A percentile compares a stretch with the other conserved stretches of the same genome.
These are phyloP conservation scores for Artemia sinica DNA, from an alignment of 2,888 invertebrate species.

Conservation along the genomic window DNA sequence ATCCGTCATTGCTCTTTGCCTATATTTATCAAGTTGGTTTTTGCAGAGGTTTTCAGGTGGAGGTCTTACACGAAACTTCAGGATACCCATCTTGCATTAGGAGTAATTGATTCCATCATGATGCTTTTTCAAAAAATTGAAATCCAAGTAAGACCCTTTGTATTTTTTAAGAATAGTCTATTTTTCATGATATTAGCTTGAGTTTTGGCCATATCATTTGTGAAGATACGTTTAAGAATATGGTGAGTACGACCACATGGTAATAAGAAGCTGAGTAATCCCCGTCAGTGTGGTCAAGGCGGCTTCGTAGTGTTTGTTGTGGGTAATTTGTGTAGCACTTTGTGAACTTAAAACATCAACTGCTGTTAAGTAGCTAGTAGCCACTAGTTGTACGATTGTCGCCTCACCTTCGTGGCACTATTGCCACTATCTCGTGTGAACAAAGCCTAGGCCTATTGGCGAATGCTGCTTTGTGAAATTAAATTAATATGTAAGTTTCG, in stretches of 20 bases:
- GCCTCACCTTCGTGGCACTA: too few relatives aligned
- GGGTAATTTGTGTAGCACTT: too few relatives aligned
- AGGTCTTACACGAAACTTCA: slow-evolving; percentile 84
- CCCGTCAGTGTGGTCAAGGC: too few relatives aligned
- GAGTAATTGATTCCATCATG: slow-evolving; percentile 93
- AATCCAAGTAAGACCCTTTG: slow-evolving; percentile 45
- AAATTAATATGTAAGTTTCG: too few relatives aligned
- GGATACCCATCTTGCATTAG: slow-evolving; percentile 77
- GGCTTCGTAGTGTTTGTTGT: too few relatives aligned
- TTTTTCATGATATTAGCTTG: not conserved
- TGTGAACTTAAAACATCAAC: too few relatives aligned
- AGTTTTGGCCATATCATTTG: not conserved
- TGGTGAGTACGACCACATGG: not conserved
- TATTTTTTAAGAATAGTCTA: too few relatives aligned
- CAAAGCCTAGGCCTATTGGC: too few relatives aligned
- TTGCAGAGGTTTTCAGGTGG: slow-evolving; percentile 94
- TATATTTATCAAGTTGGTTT: slow-evolving; percentile 89
- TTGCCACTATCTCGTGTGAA: too few relatives aligned
- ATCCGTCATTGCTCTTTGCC: slow-evolving; percentile 83
- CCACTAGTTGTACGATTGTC: too few relatives aligned
- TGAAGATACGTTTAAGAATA: not conserved
- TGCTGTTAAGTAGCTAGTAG: too few relatives aligned
- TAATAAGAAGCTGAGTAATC: not conserved
- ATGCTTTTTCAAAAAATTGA: slow-evolving; percentile 89
- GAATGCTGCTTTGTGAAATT: too few relatives aligned